Percentiles rank a stretch among this genome's conserved stretches.
These are phyloP conservation scores for Fistularia tabacaria DNA, from an alignment of 2,797 vertebrate species.

Conservation along the genomic window DNA sequence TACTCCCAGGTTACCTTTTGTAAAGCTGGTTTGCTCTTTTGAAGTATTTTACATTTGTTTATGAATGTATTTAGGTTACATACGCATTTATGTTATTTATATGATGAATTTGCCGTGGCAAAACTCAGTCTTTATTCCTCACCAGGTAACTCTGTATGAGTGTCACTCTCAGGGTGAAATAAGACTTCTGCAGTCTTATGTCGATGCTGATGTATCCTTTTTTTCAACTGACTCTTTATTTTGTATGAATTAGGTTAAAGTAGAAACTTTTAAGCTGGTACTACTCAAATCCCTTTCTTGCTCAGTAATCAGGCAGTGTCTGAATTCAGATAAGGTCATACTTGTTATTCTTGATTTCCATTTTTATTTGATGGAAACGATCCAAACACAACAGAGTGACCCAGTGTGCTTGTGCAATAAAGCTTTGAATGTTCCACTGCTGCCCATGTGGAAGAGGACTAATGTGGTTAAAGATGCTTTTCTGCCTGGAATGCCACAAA, in stretches of 20 bases:
- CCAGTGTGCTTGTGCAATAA: too few relatives aligned
- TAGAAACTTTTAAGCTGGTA: too few relatives aligned
- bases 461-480: too few relatives aligned
- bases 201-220: conserved; percentile 98
- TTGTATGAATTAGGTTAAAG: not conserved
- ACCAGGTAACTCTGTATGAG: conserved; percentile 95
- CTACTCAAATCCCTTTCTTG: too few relatives aligned
- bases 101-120: too few relatives aligned
- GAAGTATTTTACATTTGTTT: too few relatives aligned
- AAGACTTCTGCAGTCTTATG: conserved; percentile 91
- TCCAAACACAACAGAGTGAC: too few relatives aligned
- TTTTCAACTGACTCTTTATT: not conserved
- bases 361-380: not conserved
- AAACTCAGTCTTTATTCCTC: not conserved
- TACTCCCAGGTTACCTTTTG: not conserved
- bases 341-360: not conserved
- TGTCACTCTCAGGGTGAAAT: conserved; percentile 98
- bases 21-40: not conserved
- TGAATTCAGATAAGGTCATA: not conserved
- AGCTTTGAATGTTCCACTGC: too few relatives aligned
- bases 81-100: too few relatives aligned
- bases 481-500: too few relatives aligned
- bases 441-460: too few relatives aligned
- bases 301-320: not conserved
- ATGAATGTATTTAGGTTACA: too few relatives aligned